Percentiles rank a stretch among this genome's conserved stretches.
phyloP scores from a whole-genome alignment of 2,888 invertebrate genomes.

The Caenorhabditis sp. region DNA sequence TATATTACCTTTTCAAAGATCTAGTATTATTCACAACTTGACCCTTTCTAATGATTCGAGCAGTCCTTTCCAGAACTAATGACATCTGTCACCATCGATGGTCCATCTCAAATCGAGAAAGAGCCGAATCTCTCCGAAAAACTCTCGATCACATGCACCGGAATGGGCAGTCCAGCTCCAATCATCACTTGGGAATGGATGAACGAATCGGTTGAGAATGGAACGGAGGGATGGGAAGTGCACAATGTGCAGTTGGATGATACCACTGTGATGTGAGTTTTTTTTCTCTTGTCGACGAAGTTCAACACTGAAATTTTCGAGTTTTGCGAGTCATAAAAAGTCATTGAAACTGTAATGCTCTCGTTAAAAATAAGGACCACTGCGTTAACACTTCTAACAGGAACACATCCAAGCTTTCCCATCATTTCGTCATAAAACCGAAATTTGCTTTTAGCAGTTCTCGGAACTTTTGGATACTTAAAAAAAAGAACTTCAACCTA shows the following conservation, averaged over 20 bases:
- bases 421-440: too few relatives aligned
- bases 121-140: conserved; percentile 68
- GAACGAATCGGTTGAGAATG: conserved; percentile 56
- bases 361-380: too few relatives aligned
- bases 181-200: conserved; percentile 71
- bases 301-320: too few relatives aligned
- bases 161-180: conserved; percentile 69
- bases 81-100: conserved; percentile 62
- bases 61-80: conserved; percentile 66
- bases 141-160: conserved; percentile 62
- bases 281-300: not conserved
- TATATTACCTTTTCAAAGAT: not conserved
- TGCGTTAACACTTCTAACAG: too few relatives aligned
- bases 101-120: conserved; percentile 55
- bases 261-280: conserved; percentile 52
- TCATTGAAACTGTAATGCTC: too few relatives aligned
- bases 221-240: conserved; percentile 63
- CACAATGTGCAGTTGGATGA: conserved; percentile 42
- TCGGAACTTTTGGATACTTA: too few relatives aligned
- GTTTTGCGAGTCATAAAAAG: not conserved
- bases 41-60: not conserved
- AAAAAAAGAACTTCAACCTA: too few relatives aligned
- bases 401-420: too few relatives aligned
- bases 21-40: not conserved
- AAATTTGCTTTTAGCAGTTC: too few relatives aligned